Conservation (phyloP, 2,888 invertebrate genomes). For the Coleophora flavipennella region DNA sequence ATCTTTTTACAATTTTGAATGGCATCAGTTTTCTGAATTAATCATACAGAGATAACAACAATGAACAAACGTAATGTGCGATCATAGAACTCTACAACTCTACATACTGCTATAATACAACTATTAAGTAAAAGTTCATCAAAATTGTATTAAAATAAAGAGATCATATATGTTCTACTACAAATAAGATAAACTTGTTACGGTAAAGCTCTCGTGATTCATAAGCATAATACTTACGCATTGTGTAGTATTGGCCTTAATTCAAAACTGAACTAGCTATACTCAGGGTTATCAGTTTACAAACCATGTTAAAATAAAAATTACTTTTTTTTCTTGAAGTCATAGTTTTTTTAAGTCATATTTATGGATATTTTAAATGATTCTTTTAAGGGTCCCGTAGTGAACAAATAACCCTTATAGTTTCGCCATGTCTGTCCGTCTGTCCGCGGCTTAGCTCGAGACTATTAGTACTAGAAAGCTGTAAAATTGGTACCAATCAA, state of each 20-base stretch:
- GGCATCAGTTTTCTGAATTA: conserved; percentile 39
- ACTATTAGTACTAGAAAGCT: too few species aligned
- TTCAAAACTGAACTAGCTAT: conserved; percentile 32
- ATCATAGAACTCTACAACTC: conserved; percentile 38
- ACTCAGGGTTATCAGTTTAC: background rate
- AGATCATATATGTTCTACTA: conserved; percentile 65
- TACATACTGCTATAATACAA: conserved; percentile 46
- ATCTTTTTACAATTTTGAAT: conserved; percentile 35
- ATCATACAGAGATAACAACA: conserved; percentile 18
- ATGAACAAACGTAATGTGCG: conserved; percentile 47
- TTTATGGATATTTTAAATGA: too few species aligned
- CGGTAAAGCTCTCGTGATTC: conserved; percentile 58
- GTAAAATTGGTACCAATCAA: too few species aligned
- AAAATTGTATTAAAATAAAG: conserved; percentile 69
- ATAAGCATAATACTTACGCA: conserved; percentile 44
- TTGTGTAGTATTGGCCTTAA: conserved; percentile 33
- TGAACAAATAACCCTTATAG: too few species aligned
- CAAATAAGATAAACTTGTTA: conserved; percentile 63
- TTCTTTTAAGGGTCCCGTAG: too few species aligned
- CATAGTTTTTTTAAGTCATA: too few species aligned
- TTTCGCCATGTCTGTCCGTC: too few species aligned
- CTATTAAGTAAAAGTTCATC: conserved; percentile 72
- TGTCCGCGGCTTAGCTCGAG: too few species aligned
- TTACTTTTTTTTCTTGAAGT: too few species aligned
- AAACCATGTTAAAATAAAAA: background rate